Conservation (phyloP, 2,113 vertebrate genomes). For the Gallinago media region DNA sequence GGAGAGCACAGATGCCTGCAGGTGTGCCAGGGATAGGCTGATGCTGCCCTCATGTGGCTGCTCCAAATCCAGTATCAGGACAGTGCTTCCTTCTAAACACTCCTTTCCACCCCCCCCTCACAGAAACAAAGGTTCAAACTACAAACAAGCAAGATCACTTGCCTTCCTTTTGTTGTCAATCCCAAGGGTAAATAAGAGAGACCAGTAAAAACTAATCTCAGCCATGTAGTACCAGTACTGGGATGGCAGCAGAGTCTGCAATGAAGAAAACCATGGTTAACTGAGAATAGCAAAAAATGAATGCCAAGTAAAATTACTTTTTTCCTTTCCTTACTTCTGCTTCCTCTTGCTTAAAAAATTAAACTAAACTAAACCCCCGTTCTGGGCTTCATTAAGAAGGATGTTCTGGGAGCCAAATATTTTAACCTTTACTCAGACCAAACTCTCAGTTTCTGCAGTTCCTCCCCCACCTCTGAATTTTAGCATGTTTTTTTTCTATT, state of each 20-base stretch:
- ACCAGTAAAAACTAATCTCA: constrained; percentile 94
- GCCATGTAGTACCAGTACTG: constrained; percentile 97
- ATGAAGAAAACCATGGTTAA: not conserved
- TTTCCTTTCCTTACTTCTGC: not conserved
- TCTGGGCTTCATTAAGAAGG: constrained; percentile 54
- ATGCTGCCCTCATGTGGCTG: constrained; percentile 56
- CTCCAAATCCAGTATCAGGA: not conserved
- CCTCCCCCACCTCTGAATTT: constrained; percentile 9
- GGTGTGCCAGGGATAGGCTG: not conserved
- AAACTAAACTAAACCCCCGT: not conserved
- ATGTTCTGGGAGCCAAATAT: constrained; percentile 44
- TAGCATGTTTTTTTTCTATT: not conserved
- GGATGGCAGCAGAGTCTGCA: constrained; percentile 88
- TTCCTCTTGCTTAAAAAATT: constrained; percentile 44
- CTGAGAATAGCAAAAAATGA: not conserved
- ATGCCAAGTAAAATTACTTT: not conserved
- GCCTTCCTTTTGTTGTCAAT: constrained; percentile 93
- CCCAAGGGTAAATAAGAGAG: constrained; percentile 88
- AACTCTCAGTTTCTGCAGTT: not conserved
- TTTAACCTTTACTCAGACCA: constrained; percentile 53
- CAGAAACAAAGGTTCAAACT: not conserved
- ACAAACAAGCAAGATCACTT: constrained; percentile 9
- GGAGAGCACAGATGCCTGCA: accelerated
- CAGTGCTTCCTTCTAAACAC: accelerated
- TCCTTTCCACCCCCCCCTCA: accelerated